Evolutionary conservation across 1,140 invertebrate species (phyloP).

Genomic region (Mycetomoellerius zeteki): DNA sequence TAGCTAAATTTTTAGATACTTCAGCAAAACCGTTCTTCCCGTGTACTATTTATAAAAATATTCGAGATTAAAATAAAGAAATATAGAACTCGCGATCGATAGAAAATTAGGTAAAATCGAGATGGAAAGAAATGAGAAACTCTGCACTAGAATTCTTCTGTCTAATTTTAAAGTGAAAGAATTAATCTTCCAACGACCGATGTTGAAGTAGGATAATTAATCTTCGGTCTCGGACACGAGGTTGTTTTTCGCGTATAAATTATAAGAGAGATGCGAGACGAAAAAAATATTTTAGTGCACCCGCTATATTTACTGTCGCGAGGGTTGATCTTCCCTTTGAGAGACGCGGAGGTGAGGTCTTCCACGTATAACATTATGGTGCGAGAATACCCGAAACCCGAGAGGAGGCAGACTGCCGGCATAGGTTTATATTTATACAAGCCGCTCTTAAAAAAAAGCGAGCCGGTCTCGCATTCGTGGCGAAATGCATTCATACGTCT

Average conservation of each 20-base stretch:
- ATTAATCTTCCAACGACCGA: background rate
- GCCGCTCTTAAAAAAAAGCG: conserved; percentile 78
- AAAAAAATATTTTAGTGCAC: conserved; percentile 12
- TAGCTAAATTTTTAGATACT: too few relatives aligned
- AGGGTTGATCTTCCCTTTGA: conserved; percentile 73
- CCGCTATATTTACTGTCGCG: conserved; percentile 41
- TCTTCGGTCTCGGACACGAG: background rate
- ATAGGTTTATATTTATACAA: conserved; percentile 84
- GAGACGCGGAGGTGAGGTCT: conserved; percentile 73
- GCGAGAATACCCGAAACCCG: conserved; percentile 82
- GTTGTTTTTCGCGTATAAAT: conserved; percentile 11
- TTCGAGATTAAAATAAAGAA: conserved; percentile 10
- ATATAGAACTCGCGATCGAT: background rate
- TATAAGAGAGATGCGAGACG: conserved; percentile 1
- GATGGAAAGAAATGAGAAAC: background rate
- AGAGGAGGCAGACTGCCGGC: conserved; percentile 77
- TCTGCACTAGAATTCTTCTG: background rate
- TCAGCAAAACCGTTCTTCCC: too few relatives aligned
- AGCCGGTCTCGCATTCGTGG: conserved; percentile 77
- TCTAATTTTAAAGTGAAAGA: background rate
- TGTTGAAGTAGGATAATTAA: background rate
- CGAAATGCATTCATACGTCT: conserved; percentile 82
- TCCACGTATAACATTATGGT: conserved; percentile 79
- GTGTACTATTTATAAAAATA: background rate
- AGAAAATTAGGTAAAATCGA: background rate